Base-by-base conservation (phyloP, 2,113 vertebrate genomes). In the Strigops habroptila region DNA sequence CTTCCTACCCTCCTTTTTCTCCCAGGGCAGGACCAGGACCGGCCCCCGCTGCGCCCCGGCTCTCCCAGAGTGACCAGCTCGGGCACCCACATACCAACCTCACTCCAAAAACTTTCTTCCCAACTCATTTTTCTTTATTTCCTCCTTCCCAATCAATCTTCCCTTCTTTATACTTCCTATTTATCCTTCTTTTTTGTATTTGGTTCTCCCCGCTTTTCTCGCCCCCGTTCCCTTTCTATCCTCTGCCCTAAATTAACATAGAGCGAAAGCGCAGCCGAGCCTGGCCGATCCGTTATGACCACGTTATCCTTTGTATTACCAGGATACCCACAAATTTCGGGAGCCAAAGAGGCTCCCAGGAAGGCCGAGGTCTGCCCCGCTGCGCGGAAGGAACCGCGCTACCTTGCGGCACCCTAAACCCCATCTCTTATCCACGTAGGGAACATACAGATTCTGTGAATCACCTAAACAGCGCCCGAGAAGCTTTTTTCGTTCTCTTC, bases 401-500 rank as follows among this genome's bases (percentile, higher is more conserved):
- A 73, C 31, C 35, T 8, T 4, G 12, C 10, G n/a, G 5, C 25
- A 41, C 22, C 69, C 51, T 31, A 44, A 88, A 87, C 52, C 4
- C 1, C 63, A 7, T 3, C 11, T 55, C 37, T 43, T 30, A 46
- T 18, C 37, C 49, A 1, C 4, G 6, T 1, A 1, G 5, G 17
- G 8, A 52, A 93, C 79, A 71, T 7, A 43, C 10, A 23, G n/a
- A 18, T 60, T 2, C 6, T 3, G 12, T 5, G 17, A 33, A 64
- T 46, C 41, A 76, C 16, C 14, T 28, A 21, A 65, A 49, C 2
- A 15, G 9, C 6, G n/a, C 10, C 9, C 3, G 18, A 41, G 17
- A 25, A 10, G 10, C 4, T 35, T 9, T 30, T 12, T 31, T 16
- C 25, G 4, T 46, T 18, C 2, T 4, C 18, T 80, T 55, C 28